phyloP scores from a whole-genome alignment of 2,797 vertebrate genomes.

The Orestias chungarensis region DNA sequence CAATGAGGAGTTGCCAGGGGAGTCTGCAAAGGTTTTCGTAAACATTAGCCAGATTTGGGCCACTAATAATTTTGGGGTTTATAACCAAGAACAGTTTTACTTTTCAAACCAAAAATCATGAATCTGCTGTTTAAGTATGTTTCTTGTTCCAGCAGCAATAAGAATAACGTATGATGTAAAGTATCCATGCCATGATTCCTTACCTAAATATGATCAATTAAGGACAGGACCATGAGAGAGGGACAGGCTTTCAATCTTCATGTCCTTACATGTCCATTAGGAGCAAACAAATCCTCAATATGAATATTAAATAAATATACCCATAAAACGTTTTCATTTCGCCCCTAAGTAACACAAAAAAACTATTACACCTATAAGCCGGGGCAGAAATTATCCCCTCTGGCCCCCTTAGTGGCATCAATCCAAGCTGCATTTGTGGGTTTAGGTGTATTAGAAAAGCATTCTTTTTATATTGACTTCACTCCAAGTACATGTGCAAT shows the following conservation, averaged over 20 bases:
- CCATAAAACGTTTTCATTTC: not conserved
- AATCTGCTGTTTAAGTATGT: not conserved
- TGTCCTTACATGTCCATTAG: too few relatives aligned
- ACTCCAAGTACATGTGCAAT: slow-evolving; percentile 22
- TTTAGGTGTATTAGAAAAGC: slow-evolving; percentile 60
- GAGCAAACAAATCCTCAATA: too few relatives aligned
- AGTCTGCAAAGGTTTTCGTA: not conserved
- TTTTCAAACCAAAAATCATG: not conserved
- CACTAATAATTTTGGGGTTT: not conserved
- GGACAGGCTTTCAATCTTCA: not conserved
- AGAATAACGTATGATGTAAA: not conserved
- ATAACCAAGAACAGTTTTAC: too few relatives aligned
- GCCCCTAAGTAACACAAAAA: not conserved
- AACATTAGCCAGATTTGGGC: not conserved
- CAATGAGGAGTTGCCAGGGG: slow-evolving; percentile 32
- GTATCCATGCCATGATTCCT: not conserved
- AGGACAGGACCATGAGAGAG: not conserved
- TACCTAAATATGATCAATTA: not conserved
- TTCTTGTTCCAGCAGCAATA: not conserved
- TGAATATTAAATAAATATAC: not conserved
- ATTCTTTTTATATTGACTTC: slow-evolving; percentile 44
- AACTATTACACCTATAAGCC: not conserved
- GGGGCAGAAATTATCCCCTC: too few relatives aligned
- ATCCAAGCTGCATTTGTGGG: slow-evolving; percentile 49
- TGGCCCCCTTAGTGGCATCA: not conserved